Conservation (phyloP, 2,113 vertebrate species). For the Ciconia stormi region DNA sequence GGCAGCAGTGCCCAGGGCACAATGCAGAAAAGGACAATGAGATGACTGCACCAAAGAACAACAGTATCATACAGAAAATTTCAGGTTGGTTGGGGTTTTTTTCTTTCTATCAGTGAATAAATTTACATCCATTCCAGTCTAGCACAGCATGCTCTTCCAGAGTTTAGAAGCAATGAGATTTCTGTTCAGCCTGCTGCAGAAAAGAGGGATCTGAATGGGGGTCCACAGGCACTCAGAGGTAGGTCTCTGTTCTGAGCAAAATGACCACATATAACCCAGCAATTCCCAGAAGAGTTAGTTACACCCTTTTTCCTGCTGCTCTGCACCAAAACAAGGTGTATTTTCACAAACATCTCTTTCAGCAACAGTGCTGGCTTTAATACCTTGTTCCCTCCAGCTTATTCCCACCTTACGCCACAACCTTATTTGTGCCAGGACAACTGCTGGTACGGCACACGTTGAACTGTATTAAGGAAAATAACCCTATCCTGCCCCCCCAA, state of each 20-base stretch:
- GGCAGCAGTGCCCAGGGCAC: background rate
- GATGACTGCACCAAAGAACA: background rate
- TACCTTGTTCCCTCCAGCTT: background rate
- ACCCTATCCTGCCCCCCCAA: background rate
- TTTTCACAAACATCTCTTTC: background rate
- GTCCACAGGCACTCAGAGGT: background rate
- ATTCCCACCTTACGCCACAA: background rate
- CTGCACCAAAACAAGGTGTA: background rate
- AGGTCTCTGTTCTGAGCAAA: background rate
- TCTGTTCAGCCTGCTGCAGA: background rate
- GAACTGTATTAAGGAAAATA: background rate
- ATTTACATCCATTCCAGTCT: background rate
- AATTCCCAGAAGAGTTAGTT: background rate
- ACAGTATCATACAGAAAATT: background rate
- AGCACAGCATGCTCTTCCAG: background rate
- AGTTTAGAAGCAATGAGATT: background rate
- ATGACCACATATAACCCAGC: background rate
- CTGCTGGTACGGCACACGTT: accelerated
- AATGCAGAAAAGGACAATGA: background rate
- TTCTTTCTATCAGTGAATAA: background rate
- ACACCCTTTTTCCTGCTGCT: background rate
- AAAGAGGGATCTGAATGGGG: background rate
- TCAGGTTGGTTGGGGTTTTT: background rate
- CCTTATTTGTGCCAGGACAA: background rate
- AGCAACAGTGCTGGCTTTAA: background rate